Conservation (phyloP, 2,888 invertebrate species). For the Hirtodrosophila alboralis region DNA sequence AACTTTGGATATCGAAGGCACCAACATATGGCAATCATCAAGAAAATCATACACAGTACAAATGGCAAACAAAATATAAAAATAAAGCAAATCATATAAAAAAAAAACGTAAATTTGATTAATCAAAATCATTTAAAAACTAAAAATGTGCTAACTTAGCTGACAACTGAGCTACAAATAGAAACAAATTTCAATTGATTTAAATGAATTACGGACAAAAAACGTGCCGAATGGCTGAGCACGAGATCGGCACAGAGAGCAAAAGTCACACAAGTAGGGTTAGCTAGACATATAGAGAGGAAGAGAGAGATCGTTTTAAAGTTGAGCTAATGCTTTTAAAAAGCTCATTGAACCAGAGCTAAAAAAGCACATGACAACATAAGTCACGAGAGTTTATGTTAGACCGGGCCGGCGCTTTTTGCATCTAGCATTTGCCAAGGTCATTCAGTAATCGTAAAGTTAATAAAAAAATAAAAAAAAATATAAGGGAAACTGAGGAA, state of each 20-base stretch:
- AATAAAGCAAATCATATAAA: conserved; percentile 7
- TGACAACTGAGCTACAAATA: conserved; percentile 59
- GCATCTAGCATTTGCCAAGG: conserved; percentile 42
- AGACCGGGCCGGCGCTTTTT: conserved; percentile 23
- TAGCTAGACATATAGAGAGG: background rate
- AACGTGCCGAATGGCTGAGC: conserved; percentile 54
- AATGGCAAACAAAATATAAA: background rate
- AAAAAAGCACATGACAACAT: conserved; percentile 31
- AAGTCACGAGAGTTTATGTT: conserved; percentile 67
- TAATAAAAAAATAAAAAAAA: conserved; percentile 28
- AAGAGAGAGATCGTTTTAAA: conserved; percentile 16
- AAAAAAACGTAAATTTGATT: conserved; percentile 42
- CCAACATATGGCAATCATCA: conserved; percentile 29
- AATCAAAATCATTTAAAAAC: conserved; percentile 66
- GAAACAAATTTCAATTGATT: conserved; percentile 68
- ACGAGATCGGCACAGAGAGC: conserved; percentile 52
- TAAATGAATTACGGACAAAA: conserved; percentile 65
- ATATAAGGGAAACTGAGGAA: too few species aligned
- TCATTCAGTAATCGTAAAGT: conserved; percentile 37
- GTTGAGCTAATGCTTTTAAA: conserved; percentile 5
- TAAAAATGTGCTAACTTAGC: conserved; percentile 49
- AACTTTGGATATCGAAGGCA: background rate
- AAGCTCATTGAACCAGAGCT: conserved; percentile 37
- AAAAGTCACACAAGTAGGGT: too few species aligned
- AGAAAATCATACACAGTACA: background rate